A percentile compares a stretch with the other conserved stretches of the same genome.
Conservation (phyloP, 2,888 invertebrate genomes). For the Aelia acuminata region DNA sequence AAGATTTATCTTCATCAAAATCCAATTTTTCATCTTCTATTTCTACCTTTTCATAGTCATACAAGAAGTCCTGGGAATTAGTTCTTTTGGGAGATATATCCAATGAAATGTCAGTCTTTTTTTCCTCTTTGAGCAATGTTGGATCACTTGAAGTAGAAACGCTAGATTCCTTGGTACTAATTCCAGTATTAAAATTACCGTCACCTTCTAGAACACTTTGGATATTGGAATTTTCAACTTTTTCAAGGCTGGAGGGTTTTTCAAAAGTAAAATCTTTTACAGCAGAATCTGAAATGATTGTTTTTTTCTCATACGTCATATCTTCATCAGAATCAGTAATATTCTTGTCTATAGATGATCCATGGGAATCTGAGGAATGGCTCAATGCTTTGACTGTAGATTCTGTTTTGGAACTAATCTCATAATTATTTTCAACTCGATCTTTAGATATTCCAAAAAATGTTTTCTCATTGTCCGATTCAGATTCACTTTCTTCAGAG, state of each 20-base stretch:
- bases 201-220: not conserved
- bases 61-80: conserved; percentile 12
- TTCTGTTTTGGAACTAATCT: not conserved
- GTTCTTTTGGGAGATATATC: conserved; percentile 22
- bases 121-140: not conserved
- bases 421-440: not conserved
- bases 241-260: not conserved
- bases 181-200: too few relatives aligned
- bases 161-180: not conserved
- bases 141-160: not conserved
- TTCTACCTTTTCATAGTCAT: conserved; percentile 52
- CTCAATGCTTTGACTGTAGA: not conserved
- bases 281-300: not conserved
- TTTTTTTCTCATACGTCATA: not conserved
- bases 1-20: conserved; percentile 57
- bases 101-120: not conserved
- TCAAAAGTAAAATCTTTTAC: not conserved
- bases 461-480: conserved; percentile 8
- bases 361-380: conserved; percentile 25
- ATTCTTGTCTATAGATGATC: not conserved
- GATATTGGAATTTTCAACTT: not conserved
- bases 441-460: conserved; percentile 47
- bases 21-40: conserved; percentile 55
- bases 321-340: conserved; percentile 48
- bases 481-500: not conserved